Evolutionary conservation across 2,113 vertebrate species (phyloP).

Genomic region (Python bivittatus): DNA sequence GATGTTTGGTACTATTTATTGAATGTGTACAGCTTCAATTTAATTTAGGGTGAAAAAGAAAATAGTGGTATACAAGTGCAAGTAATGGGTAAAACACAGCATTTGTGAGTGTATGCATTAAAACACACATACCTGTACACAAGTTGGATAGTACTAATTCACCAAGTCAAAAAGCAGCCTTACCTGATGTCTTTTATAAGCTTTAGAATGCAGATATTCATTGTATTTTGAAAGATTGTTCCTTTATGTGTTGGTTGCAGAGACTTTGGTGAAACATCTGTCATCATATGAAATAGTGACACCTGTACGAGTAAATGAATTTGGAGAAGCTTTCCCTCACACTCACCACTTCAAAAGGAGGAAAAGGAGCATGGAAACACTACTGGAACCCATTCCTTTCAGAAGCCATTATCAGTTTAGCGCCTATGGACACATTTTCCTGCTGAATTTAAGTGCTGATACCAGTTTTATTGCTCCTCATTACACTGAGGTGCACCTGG

Average conservation of each 20-base stretch:
- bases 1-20: not conserved
- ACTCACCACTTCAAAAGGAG: slow-evolving; percentile 82
- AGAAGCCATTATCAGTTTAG: slow-evolving; percentile 85
- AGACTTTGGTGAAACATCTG: slow-evolving; percentile 84
- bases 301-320: slow-evolving; percentile 89
- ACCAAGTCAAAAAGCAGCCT: not conserved
- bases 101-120: not conserved
- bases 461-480: slow-evolving; percentile 84
- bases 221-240: not conserved
- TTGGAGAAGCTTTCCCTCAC: slow-evolving; percentile 87
- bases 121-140: not conserved
- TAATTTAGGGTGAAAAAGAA: not conserved
- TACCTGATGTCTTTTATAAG: not conserved
- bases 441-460: slow-evolving; percentile 90
- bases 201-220: not conserved
- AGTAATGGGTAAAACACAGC: too few relatives aligned
- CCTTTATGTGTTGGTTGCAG: slow-evolving; percentile 67
- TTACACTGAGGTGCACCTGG: slow-evolving; percentile 83
- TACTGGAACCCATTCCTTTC: slow-evolving; percentile 55
- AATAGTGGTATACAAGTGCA: not conserved
- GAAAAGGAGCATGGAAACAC: slow-evolving; percentile 77
- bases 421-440: slow-evolving; percentile 91
- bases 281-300: slow-evolving; percentile 90
- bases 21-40: not conserved
- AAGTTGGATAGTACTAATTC: not conserved